Conservation (phyloP, 2,888 invertebrate genomes). For the Clunio marinus region DNA sequence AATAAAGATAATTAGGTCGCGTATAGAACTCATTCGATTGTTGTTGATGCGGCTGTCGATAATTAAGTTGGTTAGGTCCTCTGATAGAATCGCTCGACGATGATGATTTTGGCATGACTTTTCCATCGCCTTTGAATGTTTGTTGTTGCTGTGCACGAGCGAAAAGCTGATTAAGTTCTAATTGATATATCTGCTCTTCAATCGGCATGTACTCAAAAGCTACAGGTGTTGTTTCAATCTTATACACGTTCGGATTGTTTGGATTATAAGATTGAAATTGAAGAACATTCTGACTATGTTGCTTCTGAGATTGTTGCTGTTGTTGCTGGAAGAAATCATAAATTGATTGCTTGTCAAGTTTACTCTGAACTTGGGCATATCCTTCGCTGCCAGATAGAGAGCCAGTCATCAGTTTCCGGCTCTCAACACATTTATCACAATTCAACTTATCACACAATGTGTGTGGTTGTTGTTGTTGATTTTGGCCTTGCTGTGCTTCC, state of each 20-base stretch:
- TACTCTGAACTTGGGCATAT: slow-evolving; percentile 7
- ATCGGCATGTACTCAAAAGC: slow-evolving; percentile 52
- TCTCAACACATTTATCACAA: slow-evolving; percentile 28
- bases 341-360: neutral
- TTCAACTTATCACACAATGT: neutral
- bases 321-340: slow-evolving; percentile 35
- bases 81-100: slow-evolving; percentile 51
- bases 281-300: slow-evolving; percentile 44
- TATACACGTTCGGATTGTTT: slow-evolving; percentile 51
- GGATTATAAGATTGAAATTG: slow-evolving; percentile 52
- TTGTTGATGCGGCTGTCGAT: slow-evolving; percentile 14
- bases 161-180: slow-evolving; percentile 47
- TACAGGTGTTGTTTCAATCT: slow-evolving; percentile 52
- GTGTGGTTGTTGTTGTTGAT: too few species aligned
- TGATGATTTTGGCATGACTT: slow-evolving; percentile 47
- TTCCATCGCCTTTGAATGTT: slow-evolving; percentile 39
- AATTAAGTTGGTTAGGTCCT: slow-evolving; percentile 39
- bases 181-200: slow-evolving; percentile 41
- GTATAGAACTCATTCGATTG: slow-evolving; percentile 40
- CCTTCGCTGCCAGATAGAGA: slow-evolving; percentile 26
- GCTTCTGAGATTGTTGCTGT: neutral
- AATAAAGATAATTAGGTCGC: slow-evolving; percentile 45
- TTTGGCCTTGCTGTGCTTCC: slow-evolving; percentile 18
- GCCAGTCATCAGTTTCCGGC: neutral
- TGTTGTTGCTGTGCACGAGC: slow-evolving; percentile 42